Evolutionary conservation across 2,113 vertebrate species (phyloP).

Genomic region (Chaetura pelagica): DNA sequence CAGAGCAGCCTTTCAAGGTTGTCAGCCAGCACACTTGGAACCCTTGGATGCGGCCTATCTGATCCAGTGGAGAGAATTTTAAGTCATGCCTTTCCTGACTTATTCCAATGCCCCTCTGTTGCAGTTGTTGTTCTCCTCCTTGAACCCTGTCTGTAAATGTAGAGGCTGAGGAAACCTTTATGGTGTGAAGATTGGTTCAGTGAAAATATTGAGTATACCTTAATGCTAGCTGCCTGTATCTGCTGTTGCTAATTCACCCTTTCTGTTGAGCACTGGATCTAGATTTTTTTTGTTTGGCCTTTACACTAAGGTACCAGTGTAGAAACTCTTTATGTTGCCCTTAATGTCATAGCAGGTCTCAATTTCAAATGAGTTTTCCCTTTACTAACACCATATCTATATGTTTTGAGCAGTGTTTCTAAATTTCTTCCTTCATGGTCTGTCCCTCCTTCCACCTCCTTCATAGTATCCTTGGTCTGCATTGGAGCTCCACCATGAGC

Average conservation of each 20-base stretch:
- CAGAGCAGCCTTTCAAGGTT: background rate
- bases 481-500: background rate
- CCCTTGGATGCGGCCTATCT: background rate
- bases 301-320: background rate
- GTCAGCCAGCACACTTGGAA: background rate
- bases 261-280: background rate
- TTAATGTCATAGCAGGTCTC: background rate
- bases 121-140: background rate
- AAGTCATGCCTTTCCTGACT: background rate
- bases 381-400: background rate
- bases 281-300: background rate
- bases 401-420: background rate
- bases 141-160: background rate
- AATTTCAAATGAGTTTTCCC: background rate
- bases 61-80: background rate
- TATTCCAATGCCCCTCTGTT: background rate
- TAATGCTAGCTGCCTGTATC: background rate
- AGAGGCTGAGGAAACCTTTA: background rate
- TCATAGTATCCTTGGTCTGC: background rate
- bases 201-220: background rate
- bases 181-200: background rate
- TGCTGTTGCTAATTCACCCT: background rate
- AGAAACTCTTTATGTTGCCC: background rate
- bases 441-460: background rate
- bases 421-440: background rate